Base-by-base conservation (phyloP, 2,888 invertebrate species). In the Gymnocheta viridis region DNA sequence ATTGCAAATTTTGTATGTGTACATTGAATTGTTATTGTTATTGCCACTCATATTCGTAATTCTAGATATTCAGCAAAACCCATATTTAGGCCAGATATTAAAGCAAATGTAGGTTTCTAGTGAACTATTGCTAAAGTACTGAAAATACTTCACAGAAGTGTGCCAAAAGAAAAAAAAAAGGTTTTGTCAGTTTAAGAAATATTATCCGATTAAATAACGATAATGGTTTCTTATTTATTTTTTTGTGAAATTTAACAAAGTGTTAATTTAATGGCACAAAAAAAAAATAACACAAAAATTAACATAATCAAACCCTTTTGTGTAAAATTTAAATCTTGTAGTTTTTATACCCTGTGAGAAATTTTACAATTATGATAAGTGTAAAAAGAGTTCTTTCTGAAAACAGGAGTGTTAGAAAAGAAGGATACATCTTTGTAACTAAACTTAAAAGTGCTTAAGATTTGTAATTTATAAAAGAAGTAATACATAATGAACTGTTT, bases 51-150 rank as follows among this genome's bases (percentile, higher is more conserved):
- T 67, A 67, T 74, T 44, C 38, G 69, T 76, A 62, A 70, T 82
- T 82, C 69, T 69, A 82, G 69, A 69, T 70, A 62, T 62, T 35
- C 6, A 64, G 70, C 6, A 64, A 72, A 69, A 72, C 44, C 27
- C 62, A 49, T 70, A 82, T 74, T 79, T 82, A 74, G 82, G 79
- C 38, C 79, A 82, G 64, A 69, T 74, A 70, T 74, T 79, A 29
- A 70, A 69, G 56, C 70, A 14, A 79, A 82, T 82, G 82, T 82
- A 70, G 82, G 82, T 79, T 82, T 74, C 58, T 64, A 70, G 74
- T 58, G 12, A 69, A 70, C 14, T 41, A 79, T 79, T 74, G 41
- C 69, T 49, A 14, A 82, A 79, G 64, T 66, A 49, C 58, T 49
- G 24, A 54, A 58, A 29, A 47, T 27, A 24, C 77, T 72, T 82